phyloP scores from a whole-genome alignment of 2,888 invertebrate genomes.

The Eristalis pertinax region DNA sequence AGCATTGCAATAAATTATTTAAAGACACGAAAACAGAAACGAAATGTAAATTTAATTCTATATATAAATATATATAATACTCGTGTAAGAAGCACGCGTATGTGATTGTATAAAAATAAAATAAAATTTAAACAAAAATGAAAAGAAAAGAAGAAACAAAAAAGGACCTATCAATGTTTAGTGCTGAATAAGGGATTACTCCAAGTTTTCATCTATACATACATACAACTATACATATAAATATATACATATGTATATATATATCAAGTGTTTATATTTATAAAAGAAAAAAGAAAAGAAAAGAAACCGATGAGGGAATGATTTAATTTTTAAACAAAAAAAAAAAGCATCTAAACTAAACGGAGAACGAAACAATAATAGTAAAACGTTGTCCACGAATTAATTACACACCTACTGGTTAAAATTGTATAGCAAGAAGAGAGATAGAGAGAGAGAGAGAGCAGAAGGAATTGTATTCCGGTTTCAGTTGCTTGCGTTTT shows the following conservation, averaged over 20 bases:
- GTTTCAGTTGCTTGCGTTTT: constrained; percentile 27
- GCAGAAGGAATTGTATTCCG: constrained; percentile 15
- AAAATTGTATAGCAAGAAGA: constrained; percentile 28
- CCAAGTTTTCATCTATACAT: constrained; percentile 48
- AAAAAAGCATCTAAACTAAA: background rate
- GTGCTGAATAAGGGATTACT: constrained; percentile 44
- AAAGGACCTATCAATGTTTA: constrained; percentile 10
- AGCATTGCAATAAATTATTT: constrained; percentile 60
- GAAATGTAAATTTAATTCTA: background rate
- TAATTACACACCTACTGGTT: background rate
- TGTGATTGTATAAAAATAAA: constrained; percentile 53
- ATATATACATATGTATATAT: constrained; percentile 19
- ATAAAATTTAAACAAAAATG: too few relatives aligned
- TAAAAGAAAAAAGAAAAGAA: constrained; percentile 18
- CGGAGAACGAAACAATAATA: background rate
- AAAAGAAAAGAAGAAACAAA: background rate
- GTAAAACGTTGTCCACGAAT: background rate
- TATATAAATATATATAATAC: constrained; percentile 20
- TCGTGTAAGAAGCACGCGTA: constrained; percentile 31
- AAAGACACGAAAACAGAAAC: constrained; percentile 1
- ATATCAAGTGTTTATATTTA: constrained; percentile 66
- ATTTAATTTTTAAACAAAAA: background rate
- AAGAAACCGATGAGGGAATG: background rate
- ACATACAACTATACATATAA: constrained; percentile 10
- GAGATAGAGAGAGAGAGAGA: background rate